These are phyloP conservation scores for Adineta ricciae DNA, from an alignment of 2,888 invertebrate species.

Conservation along the genomic window DNA sequence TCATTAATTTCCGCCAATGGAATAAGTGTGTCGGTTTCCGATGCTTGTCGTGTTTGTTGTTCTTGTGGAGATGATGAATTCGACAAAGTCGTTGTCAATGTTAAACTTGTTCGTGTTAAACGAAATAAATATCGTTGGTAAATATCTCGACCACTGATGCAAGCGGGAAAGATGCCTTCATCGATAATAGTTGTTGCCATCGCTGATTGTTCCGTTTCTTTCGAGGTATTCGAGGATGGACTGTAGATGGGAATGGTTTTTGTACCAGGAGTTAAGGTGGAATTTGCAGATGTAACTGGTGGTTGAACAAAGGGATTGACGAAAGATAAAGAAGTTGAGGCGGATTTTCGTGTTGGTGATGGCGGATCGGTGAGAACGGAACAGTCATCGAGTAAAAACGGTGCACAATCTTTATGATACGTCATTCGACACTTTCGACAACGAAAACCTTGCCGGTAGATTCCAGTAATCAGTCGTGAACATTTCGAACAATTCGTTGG, in stretches of 20 bases:
- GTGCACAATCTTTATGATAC: conserved; percentile 4
- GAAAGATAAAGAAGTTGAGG: neutral
- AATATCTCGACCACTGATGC: neutral
- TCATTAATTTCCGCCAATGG: neutral
- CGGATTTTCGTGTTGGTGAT: neutral
- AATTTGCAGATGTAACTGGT: neutral
- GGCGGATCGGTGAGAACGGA: neutral
- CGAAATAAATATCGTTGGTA: neutral
- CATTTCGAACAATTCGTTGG: conserved; percentile 1
- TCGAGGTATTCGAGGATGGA: neutral
- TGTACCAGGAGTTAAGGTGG: neutral
- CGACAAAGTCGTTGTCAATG: neutral
- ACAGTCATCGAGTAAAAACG: neutral
- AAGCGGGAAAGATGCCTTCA: neutral
- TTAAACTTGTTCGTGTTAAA: neutral
- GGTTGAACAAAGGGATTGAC: neutral
- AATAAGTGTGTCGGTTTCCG: neutral
- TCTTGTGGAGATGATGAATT: neutral
- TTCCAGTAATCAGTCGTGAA: neutral
- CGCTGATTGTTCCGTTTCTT: neutral
- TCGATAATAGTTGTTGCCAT: neutral
- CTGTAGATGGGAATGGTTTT: neutral
- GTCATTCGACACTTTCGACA: neutral
- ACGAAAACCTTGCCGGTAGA: neutral
- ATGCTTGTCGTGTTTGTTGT: neutral